Conservation (phyloP, 2,797 vertebrate species). For the Macropus fuliginosus region DNA sequence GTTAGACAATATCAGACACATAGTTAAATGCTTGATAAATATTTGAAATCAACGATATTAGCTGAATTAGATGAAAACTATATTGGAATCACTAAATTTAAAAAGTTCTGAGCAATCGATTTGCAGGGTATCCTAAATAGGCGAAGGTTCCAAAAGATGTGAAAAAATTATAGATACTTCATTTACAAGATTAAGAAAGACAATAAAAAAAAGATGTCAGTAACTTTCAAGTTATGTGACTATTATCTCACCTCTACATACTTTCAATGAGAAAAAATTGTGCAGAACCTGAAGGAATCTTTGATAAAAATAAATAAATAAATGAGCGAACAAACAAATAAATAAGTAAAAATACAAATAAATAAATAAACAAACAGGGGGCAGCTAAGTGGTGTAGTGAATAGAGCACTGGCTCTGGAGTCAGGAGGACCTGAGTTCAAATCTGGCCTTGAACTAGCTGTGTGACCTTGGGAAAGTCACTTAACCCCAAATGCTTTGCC, state of each 20-base stretch:
- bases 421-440: too few relatives aligned
- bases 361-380: too few relatives aligned
- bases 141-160: neutral
- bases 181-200: neutral
- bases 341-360: too few relatives aligned
- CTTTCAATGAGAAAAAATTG: neutral
- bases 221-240: neutral
- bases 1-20: neutral
- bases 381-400: too few relatives aligned
- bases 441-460: too few relatives aligned
- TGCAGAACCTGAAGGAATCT: neutral
- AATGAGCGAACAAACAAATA: too few relatives aligned
- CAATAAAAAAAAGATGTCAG: neutral
- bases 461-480: too few relatives aligned
- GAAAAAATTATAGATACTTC: neutral
- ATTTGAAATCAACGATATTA: neutral
- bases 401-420: too few relatives aligned
- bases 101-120: neutral
- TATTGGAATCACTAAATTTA: neutral
- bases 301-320: neutral
- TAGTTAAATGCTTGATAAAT: neutral
- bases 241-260: neutral
- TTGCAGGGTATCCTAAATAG: neutral
- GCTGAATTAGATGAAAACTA: neutral
- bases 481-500: too few relatives aligned